Conservation (phyloP, 2,888 invertebrate genomes). For the Antheraea assamensis region DNA sequence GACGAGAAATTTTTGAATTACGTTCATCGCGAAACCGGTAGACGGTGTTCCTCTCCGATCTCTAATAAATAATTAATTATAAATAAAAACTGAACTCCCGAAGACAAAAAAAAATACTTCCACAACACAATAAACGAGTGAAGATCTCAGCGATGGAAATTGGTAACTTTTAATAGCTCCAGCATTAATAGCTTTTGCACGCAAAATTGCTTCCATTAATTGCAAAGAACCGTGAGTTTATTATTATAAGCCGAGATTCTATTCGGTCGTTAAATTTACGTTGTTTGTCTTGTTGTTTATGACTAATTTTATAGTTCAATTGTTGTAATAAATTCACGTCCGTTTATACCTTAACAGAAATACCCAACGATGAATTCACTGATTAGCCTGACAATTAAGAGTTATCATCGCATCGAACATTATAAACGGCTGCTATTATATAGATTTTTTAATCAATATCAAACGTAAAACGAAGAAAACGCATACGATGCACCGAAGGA, state of each 20-base stretch:
- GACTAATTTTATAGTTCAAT: constrained; percentile 42
- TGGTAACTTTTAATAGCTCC: constrained; percentile 65
- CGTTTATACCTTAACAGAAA: constrained; percentile 35
- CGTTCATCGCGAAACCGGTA: constrained; percentile 34
- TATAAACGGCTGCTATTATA: constrained; percentile 73
- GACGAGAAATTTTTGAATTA: constrained; percentile 39
- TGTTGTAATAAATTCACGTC: constrained; percentile 39
- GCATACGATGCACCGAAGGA: constrained; percentile 70
- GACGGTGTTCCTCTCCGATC: constrained; percentile 52
- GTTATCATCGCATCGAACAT: constrained; percentile 72
- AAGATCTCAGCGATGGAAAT: constrained; percentile 56
- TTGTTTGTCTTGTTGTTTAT: constrained; percentile 47
- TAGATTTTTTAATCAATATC: constrained; percentile 79
- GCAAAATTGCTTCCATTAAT: constrained; percentile 67
- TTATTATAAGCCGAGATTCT: constrained; percentile 54
- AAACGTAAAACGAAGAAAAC: constrained; percentile 66
- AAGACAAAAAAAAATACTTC: constrained; percentile 50
- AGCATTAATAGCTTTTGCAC: constrained; percentile 63
- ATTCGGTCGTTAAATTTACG: constrained; percentile 44
- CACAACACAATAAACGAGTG: constrained; percentile 51
- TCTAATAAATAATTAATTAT: constrained; percentile 67
- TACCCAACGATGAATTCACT: constrained; percentile 51
- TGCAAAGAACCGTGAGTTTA: constrained; percentile 50
- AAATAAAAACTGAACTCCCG: constrained; percentile 53
- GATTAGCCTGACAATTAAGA: constrained; percentile 69